Evolutionary conservation across 2,113 vertebrate species (phyloP), one percentile per base, ranked within the genome.

Genomic region (Saccopteryx leptura): DNA sequence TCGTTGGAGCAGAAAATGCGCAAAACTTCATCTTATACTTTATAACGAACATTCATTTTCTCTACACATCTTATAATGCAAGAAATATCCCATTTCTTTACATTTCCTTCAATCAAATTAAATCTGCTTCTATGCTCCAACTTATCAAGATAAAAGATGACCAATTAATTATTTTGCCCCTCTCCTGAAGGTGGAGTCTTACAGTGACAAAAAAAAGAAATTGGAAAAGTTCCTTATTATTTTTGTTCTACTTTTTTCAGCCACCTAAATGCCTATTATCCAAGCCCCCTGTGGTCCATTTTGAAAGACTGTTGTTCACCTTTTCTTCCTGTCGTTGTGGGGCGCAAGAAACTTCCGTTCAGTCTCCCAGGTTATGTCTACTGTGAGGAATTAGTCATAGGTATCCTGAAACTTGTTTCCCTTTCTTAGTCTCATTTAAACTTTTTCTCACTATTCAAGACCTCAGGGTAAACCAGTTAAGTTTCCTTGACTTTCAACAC

Each of bases 21-120:
- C 50, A 94, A n/a, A 60, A 58, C 7, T 75, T 90, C 24, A 86
- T 90, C 86, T 66, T 93, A 52, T 6, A 90, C 2, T 56, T 79
- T 60, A 52, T 52, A 93, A 46, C 61, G 4, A 7, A 23, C 8
- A 46, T 68, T 2, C 8, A 61, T 39, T 93, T 88, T 31, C n/a
- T 86, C 75, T 23, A 74, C 24, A 90, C 12, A 4, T 2, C 5
- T 79, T 12, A 39, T 33, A n/a, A n/a, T 56, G 12, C 4, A 69
- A 61, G 46, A 68, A 63, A 65, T 61, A 21, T 1, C 28, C 4
- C 13, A 54, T 23, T 61, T 69, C 18, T 83, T 46, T 76, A 82
- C 46, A 7, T 75, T 83, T 89, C 79, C 48, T 4, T 33, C 28
- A 79, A 61, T 58, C 58, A 93, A 58, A 65, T 33, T 17, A 23